These are phyloP conservation scores for Rousettus leschenaultii DNA, from an alignment of 2,113 vertebrate genomes.

Conservation along the genomic window DNA sequence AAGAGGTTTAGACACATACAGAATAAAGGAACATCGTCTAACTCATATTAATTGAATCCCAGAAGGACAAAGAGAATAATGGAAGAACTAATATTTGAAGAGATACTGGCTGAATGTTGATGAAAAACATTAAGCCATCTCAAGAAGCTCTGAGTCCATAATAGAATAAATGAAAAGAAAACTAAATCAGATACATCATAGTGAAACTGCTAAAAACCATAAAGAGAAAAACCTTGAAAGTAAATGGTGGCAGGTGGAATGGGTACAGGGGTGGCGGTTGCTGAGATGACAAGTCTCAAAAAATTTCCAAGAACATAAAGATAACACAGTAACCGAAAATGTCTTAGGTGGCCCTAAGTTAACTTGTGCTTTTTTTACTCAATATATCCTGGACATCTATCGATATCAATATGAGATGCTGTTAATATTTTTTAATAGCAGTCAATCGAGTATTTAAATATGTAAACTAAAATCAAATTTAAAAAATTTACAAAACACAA, in stretches of 20 bases:
- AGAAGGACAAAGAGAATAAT: not conserved
- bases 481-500: not conserved
- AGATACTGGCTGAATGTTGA: not conserved
- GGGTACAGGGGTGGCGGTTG: no score
- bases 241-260: not conserved
- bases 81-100: not conserved
- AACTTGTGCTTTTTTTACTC: not conserved
- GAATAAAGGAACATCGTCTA: not conserved
- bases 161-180: not conserved
- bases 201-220: not conserved
- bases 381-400: not conserved
- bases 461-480: not conserved
- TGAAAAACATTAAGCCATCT: not conserved
- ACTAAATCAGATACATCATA: not conserved
- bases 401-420: not conserved
- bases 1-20: not conserved
- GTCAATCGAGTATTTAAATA: not conserved
- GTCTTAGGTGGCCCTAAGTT: not conserved
- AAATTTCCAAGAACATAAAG: not conserved
- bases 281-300: not conserved
- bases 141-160: not conserved
- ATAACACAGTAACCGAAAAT: not conserved
- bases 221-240: not conserved
- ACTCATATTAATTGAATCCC: not conserved
- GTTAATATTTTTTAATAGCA: constrained; percentile 14